Base-by-base conservation (phyloP, 2,888 invertebrate species). In the Ernsta delagoae region DNA sequence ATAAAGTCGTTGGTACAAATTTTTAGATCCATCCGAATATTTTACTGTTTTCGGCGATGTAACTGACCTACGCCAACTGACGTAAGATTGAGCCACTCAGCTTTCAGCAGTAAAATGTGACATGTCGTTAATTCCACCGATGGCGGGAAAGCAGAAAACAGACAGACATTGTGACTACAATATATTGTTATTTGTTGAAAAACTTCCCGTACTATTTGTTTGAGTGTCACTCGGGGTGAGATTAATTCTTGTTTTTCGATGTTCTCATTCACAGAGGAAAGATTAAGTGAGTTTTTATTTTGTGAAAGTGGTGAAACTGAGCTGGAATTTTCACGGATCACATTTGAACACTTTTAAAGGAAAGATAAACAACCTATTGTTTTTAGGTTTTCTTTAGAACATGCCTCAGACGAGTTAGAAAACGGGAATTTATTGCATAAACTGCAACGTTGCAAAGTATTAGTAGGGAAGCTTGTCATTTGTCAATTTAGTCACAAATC, bases 111-210 rank as follows among this genome's bases (percentile, higher is more conserved):
- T 75, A 74, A 75, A 75, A 71, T 75, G 74, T 73, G 61, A 70
- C 67, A 68, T 54, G 77, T 83, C 87, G 88, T 88, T 88, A 87
- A 86, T 85, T 24, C 83, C 84, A 86, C 85, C 84, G 81, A 72
- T 77, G 82, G 79, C 74, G 83, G 79, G 82, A 76, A 78, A 73
- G 73, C 71, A 39, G 78, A 77, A 78, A 72, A 73, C 71, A 50
- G 77, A 77, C 72, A 71, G 73, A 87, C 86, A 80, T 80, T 87
- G 88, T 87, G 77, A 74, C 78, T 83, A 79, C 80, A 80, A 80
- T 77, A 81, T 82, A 73, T 69, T 73, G 74, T 71, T 68, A 62
- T 73, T 72, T 72, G 64, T 70, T 64, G 70, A 73, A 74, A 78
- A 75, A 71, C 63, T 72, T 71, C 60, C 39, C 36, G 66, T 73